Percentiles rank a stretch among this genome's conserved stretches.
Evolutionary conservation across 2,113 vertebrate genomes (phyloP).

Genomic region (Morone chrysops): DNA sequence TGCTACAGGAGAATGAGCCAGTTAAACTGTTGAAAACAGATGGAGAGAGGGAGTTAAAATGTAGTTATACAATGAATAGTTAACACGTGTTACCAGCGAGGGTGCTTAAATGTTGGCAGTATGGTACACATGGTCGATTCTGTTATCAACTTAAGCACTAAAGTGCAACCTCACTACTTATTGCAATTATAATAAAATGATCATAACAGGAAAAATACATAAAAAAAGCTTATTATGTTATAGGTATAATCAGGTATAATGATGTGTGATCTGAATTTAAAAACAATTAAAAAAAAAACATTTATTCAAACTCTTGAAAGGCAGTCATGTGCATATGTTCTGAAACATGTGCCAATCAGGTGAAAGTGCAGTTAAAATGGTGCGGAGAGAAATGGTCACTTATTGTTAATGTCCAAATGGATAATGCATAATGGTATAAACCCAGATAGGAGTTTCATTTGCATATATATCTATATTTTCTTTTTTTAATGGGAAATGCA

Average conservation of each 20-base stretch:
- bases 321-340: not conserved
- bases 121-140: not conserved
- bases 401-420: conserved; percentile 80
- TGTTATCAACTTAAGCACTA: not conserved
- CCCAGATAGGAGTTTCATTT: conserved; percentile 80
- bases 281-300: not conserved
- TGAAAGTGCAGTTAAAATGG: conserved; percentile 52
- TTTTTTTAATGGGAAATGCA: conserved; percentile 87
- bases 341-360: conserved; percentile 53
- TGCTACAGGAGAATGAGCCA: conserved; percentile 37
- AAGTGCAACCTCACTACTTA: not conserved
- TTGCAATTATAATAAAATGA: not conserved
- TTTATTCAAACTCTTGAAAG: conserved; percentile 24
- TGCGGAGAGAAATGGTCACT: conserved; percentile 72
- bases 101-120: conserved; percentile 1
- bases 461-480: conserved; percentile 87
- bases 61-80: conserved; percentile 42
- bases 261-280: conserved; percentile 1
- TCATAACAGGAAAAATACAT: not conserved
- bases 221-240: not conserved
- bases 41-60: conserved; percentile 47
- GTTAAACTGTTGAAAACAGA: conserved; percentile 71
- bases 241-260: too few relatives aligned
- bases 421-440: conserved; percentile 78
- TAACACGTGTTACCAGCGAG: conserved; percentile 26